These are phyloP conservation scores for Colostygia pectinataria DNA, from an alignment of 2,888 invertebrate genomes.

Conservation along the genomic window DNA sequence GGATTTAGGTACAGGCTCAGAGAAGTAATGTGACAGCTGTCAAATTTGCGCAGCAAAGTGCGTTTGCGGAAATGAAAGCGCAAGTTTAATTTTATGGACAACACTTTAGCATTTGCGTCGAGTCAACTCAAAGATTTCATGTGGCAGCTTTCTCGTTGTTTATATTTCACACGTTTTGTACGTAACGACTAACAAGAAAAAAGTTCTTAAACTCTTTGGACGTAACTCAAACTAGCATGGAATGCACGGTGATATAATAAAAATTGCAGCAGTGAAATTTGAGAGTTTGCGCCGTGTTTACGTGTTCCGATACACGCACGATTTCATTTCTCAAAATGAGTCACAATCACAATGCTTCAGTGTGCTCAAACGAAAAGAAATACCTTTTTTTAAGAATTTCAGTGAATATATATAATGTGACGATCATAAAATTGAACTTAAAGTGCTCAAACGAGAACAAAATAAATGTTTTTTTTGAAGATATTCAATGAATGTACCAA, in stretches of 20 bases:
- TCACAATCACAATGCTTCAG: background rate
- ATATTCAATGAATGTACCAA: no score
- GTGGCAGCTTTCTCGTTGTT: slow-evolving; percentile 60
- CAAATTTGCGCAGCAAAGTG: slow-evolving; percentile 41
- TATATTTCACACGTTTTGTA: slow-evolving; percentile 74
- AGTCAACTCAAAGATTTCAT: slow-evolving; percentile 31
- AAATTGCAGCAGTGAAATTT: slow-evolving; percentile 14
- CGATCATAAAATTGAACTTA: no score
- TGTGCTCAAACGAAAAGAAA: background rate
- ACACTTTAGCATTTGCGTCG: slow-evolving; percentile 40
- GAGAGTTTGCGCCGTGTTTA: slow-evolving; percentile 9
- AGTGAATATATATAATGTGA: no score
- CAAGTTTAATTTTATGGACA: slow-evolving; percentile 38
- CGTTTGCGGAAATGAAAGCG: slow-evolving; percentile 49
- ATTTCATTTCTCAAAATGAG: slow-evolving; percentile 13
- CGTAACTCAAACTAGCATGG: slow-evolving; percentile 26
- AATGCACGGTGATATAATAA: slow-evolving; percentile 15
- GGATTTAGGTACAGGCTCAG: no score
- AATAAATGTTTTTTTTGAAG: background rate
- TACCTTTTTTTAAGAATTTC: background rate
- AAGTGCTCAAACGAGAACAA: background rate
- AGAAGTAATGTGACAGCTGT: slow-evolving; percentile 44
- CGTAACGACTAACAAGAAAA: slow-evolving; percentile 18
- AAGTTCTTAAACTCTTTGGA: slow-evolving; percentile 41
- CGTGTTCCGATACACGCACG: slow-evolving; percentile 16